phyloP scores from a whole-genome alignment of 2,113 vertebrate genomes.

The Bucco capensis region DNA sequence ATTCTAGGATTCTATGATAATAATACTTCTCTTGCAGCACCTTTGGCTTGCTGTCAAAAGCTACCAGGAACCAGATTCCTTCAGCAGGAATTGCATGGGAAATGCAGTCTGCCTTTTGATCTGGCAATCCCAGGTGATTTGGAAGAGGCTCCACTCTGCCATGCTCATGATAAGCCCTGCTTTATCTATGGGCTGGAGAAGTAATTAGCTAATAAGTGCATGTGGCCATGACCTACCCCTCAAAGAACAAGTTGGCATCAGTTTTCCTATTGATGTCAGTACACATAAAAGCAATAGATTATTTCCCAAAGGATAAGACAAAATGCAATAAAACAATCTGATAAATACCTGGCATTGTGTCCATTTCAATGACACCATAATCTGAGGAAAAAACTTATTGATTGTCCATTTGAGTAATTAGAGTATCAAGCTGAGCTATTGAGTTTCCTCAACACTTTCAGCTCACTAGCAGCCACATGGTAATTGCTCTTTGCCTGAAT shows the following conservation, averaged over 20 bases:
- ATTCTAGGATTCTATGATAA: too few relatives aligned
- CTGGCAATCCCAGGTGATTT: neutral
- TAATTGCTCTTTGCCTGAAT: neutral
- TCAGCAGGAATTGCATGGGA: neutral
- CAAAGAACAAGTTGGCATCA: neutral
- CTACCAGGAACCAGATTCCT: neutral
- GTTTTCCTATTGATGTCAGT: neutral
- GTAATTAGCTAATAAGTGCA: neutral
- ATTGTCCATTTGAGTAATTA: neutral
- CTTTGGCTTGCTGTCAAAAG: neutral
- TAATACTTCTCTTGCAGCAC: neutral
- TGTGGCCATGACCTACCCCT: neutral
- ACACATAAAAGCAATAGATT: neutral
- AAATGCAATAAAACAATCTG: neutral
- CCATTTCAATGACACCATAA: neutral
- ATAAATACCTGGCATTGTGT: neutral
- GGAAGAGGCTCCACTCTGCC: neutral
- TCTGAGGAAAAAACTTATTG: neutral
- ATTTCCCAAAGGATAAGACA: neutral
- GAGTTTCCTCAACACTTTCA: neutral
- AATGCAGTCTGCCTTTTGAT: neutral
- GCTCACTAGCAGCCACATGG: neutral
- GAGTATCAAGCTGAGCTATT: neutral
- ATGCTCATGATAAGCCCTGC: neutral
- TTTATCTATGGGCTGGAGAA: neutral